Conservation (phyloP, 2,797 vertebrate genomes). For the Alca torda region DNA sequence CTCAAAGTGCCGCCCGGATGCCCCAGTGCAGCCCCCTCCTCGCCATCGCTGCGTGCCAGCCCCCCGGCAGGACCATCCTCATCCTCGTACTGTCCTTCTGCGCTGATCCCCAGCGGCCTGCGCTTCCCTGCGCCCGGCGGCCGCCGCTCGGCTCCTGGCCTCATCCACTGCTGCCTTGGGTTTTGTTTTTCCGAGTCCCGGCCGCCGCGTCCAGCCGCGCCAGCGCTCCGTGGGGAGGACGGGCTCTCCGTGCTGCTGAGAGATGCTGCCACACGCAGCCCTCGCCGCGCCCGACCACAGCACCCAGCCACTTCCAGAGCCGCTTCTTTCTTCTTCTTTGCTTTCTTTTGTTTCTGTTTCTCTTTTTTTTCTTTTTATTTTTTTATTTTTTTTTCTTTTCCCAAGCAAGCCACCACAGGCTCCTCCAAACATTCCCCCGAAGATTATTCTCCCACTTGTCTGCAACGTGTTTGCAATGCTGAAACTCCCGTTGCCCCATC, state of each 20-base stretch:
- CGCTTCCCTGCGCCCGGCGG: neutral
- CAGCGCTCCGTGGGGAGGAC: neutral
- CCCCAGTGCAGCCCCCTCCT: neutral
- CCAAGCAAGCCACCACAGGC: conserved; percentile 33
- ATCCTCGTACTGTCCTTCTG: neutral
- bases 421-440: neutral
- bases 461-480: neutral
- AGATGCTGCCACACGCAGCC: neutral
- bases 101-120: fast-evolving
- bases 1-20: neutral
- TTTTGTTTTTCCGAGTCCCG: neutral
- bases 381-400: neutral
- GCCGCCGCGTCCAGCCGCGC: neutral
- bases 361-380: neutral
- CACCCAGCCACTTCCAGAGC: neutral
- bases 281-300: neutral
- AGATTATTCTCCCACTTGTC: neutral
- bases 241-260: neutral
- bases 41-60: neutral
- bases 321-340: neutral
- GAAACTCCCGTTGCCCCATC: neutral
- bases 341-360: neutral
- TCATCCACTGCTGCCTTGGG: neutral
- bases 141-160: neutral
- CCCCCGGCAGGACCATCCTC: neutral